Base-by-base conservation (phyloP, 2,888 invertebrate genomes). In the Cheilosia vulpina region DNA sequence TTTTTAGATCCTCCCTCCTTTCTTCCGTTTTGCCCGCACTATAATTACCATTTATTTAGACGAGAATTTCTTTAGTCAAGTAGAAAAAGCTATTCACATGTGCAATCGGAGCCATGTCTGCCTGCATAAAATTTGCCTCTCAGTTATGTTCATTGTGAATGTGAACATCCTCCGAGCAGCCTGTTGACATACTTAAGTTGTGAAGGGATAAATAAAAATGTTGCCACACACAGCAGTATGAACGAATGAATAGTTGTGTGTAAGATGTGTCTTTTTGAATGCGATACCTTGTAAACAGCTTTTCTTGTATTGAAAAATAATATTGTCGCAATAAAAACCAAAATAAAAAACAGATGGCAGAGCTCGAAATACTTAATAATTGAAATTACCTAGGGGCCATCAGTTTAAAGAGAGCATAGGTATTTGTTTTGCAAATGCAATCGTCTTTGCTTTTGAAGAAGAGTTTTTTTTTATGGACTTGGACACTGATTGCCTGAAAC, bases 131-230 rank as follows among this genome's bases (percentile, higher is more conserved):
- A 79, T 72, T 72, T 34, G 78, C 52, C 78, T 79, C 31, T 31
- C 43, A 53, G 65, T 65, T 79, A 71, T 65, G 65, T 72, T 60
- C 63, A 72, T 60, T 66, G 65, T 27, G 17, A 57, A 50, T 72
- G 65, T 19, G 24, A 57, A 50, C 65, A 72, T 53, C 66, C 80
- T 62, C 66, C 73, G 38, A 73, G 80, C 50, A 43, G 73, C 60
- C 73, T 73, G 66, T 66, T 80, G 80, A 73, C 80, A 80, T 38
- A 80, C 73, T 60, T 73, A 73, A 73, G 60, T 80, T 80, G 73
- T 80, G 80, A 80, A 80, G 73, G 80, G 73, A 80, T 73, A 68
- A 73, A 80, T 43, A 55, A 41, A 72, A 66, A 34, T 65, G 31
- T 31, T 65, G 50, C 66, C 58, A 17, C 31, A 55, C 38, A 60